These are phyloP conservation scores for Cerceris ruficornis DNA, from an alignment of 2,888 invertebrate genomes.

Conservation along the genomic window DNA sequence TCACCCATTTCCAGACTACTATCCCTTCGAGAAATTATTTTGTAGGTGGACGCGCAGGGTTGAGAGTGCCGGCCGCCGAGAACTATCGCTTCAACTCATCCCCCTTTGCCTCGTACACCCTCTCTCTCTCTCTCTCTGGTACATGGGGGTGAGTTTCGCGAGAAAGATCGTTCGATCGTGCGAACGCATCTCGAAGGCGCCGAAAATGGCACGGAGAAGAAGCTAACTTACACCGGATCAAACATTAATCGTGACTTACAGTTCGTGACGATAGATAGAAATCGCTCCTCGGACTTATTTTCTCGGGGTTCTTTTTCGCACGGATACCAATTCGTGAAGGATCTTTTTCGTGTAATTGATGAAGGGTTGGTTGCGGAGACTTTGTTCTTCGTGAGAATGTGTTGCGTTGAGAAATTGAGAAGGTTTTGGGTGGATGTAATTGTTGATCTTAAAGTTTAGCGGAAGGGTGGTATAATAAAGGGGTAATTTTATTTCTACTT, in stretches of 20 bases:
- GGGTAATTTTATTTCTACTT: too few species aligned
- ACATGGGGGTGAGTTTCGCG: constrained; percentile 15
- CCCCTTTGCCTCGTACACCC: not conserved
- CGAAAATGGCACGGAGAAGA: constrained; percentile 23
- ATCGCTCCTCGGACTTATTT: constrained; percentile 16
- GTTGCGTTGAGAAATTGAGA: too few species aligned
- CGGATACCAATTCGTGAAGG: too few species aligned
- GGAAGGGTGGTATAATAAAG: too few species aligned
- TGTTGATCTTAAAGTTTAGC: too few species aligned
- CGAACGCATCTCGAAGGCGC: constrained; percentile 13
- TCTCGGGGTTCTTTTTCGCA: not conserved
- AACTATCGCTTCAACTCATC: constrained; percentile 44
- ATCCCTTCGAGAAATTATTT: constrained; percentile 74
- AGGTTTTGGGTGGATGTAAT: too few species aligned
- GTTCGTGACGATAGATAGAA: constrained; percentile 22
- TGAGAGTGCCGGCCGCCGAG: constrained; percentile 1
- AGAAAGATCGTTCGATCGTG: constrained; percentile 51
- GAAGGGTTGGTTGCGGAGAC: too few species aligned
- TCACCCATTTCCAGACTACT: constrained; percentile 67
- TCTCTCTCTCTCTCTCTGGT: constrained; percentile 6
- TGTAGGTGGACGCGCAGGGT: constrained; percentile 43
- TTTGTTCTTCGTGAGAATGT: too few species aligned
- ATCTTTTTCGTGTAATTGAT: too few species aligned
- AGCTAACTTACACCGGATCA: constrained; percentile 29
- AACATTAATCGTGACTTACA: constrained; percentile 41